Conservation (phyloP, 1,140 invertebrate species). For the Laodelphax striatellus region DNA sequence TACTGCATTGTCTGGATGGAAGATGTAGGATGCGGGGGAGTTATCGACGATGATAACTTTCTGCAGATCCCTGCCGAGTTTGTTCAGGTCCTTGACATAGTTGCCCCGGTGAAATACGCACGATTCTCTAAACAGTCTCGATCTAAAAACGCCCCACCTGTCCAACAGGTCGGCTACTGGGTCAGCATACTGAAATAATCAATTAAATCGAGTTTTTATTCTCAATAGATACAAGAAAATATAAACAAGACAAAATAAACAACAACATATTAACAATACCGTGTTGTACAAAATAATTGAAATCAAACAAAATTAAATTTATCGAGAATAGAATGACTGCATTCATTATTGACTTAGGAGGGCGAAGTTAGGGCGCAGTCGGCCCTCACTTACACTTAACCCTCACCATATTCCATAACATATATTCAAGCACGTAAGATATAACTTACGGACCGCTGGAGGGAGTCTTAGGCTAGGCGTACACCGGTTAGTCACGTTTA, state of each 20-base stretch:
- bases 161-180: slow-evolving; percentile 97
- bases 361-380: no score
- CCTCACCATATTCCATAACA: no score
- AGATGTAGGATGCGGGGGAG: slow-evolving; percentile 98
- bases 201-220: no score
- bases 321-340: no score
- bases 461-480: no score
- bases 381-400: no score
- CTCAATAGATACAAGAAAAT: not conserved
- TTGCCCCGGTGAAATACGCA: slow-evolving; percentile 99
- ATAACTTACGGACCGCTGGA: no score
- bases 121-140: slow-evolving; percentile 95
- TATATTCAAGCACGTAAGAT: no score
- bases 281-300: no score
- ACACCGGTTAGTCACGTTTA: no score
- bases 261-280: not conserved
- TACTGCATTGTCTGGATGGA: slow-evolving; percentile 99
- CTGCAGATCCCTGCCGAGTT: slow-evolving; percentile 88
- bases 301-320: no score
- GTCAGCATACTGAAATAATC: slow-evolving; percentile 78
- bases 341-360: no score
- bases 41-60: slow-evolving; percentile 99
- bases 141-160: slow-evolving; percentile 93
- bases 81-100: slow-evolving; percentile 99
- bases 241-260: not conserved